These are phyloP conservation scores for Zoanthus solanderi DNA, from an alignment of 92 coral and sea anemone genomes.

Conservation along the genomic window DNA sequence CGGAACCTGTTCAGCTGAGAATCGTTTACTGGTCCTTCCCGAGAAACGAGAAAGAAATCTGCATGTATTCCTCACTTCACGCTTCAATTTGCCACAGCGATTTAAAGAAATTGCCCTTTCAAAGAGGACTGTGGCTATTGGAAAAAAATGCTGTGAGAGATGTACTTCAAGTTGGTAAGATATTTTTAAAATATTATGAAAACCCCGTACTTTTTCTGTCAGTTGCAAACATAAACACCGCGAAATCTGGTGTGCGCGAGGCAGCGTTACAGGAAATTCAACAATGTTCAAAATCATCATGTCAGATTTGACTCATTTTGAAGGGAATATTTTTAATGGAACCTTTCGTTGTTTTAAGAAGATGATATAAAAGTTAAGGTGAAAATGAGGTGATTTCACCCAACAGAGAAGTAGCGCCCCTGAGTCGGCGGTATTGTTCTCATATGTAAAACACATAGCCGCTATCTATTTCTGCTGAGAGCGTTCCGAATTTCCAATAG, in stretches of 20 bases:
- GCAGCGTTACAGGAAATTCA: constrained; percentile 49
- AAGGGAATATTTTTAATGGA: constrained; percentile 3
- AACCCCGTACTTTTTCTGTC: constrained; percentile 34
- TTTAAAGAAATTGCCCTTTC: constrained; percentile 90
- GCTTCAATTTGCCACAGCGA: constrained; percentile 85
- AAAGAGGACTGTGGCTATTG: constrained; percentile 82
- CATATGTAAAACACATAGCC: constrained; percentile 46
- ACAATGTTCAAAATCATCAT: not conserved
- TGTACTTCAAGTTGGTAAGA: constrained; percentile 98
- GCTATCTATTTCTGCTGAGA: constrained; percentile 50
- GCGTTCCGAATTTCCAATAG: constrained; percentile 48
- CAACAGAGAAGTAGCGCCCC: constrained; percentile 92
- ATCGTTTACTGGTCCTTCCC: constrained; percentile 98
- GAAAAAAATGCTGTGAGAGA: constrained; percentile 89
- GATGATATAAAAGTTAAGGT: constrained; percentile 25
- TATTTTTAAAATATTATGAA: constrained; percentile 17
- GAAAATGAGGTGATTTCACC: constrained; percentile 75
- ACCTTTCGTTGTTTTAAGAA: not conserved
- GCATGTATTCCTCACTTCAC: constrained; percentile 92
- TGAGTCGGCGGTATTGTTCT: constrained; percentile 79
- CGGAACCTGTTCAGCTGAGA: constrained; percentile 97
- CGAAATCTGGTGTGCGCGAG: constrained; percentile 43
- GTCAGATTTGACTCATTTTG: constrained; percentile 13
- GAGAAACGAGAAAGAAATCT: constrained; percentile 90
- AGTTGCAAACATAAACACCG: constrained; percentile 33